Conservation (phyloP, 2,888 invertebrate genomes). For the Caenorhabditis drosophilae region DNA sequence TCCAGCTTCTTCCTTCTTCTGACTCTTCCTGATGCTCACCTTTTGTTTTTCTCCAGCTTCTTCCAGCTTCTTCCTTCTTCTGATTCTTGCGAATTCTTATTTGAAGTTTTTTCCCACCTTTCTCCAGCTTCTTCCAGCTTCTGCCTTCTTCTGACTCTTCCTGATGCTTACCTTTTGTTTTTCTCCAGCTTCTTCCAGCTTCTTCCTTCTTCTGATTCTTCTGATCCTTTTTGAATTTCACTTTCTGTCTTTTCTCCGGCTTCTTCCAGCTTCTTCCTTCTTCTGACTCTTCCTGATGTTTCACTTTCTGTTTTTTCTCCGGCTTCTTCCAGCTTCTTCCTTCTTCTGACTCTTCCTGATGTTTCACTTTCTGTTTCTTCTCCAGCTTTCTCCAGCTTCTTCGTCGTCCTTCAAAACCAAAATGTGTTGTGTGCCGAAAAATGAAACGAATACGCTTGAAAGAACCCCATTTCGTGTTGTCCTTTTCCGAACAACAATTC, state of each 20-base stretch:
- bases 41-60: slow-evolving; percentile 6
- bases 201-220: slow-evolving; percentile 5
- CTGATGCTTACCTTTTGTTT: slow-evolving; percentile 6
- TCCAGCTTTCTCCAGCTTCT: slow-evolving; percentile 5
- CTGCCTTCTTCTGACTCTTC: slow-evolving; percentile 7
- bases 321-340: slow-evolving; percentile 8
- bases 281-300: slow-evolving; percentile 2
- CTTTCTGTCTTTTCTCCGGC: too few species aligned
- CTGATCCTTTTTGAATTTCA: too few species aligned
- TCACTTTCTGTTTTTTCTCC: slow-evolving; percentile 12
- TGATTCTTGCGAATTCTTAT: slow-evolving; percentile 2
- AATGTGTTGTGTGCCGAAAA: too few species aligned
- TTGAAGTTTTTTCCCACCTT: too few species aligned
- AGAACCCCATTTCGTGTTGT: too few species aligned
- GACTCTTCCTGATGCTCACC: slow-evolving; percentile 11
- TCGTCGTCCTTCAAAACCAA: too few species aligned
- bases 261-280: slow-evolving; percentile 4
- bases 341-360: slow-evolving; percentile 1
- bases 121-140: slow-evolving; percentile 5
- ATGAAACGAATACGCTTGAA: too few species aligned
- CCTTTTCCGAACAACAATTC: too few species aligned
- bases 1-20: slow-evolving; percentile 15
- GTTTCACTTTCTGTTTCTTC: too few species aligned
- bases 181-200: slow-evolving; percentile 8
- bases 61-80: slow-evolving; percentile 5